Percentiles rank a stretch among this genome's conserved stretches.
Conservation (phyloP, 2,113 vertebrate species). For the Spermophilus dauricus region DNA sequence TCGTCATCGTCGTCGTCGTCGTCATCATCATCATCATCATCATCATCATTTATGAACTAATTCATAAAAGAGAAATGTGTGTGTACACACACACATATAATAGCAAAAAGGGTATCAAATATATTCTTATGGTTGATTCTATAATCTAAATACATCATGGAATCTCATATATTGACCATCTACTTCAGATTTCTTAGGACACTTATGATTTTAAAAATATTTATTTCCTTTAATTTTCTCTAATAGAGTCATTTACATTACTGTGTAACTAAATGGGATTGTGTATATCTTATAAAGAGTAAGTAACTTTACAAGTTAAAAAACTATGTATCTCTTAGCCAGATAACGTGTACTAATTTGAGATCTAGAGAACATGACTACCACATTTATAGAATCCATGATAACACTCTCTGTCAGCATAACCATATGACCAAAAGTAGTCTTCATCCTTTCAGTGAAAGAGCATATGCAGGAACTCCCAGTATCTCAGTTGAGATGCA, state of each 20-base stretch:
- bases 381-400: not conserved
- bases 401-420: not conserved
- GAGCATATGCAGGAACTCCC: too few relatives aligned
- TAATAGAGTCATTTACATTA: not conserved
- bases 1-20: too few relatives aligned
- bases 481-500: not conserved
- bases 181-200: not conserved
- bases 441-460: not conserved
- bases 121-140: not conserved
- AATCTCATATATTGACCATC: not conserved
- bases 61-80: not conserved
- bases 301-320: not conserved
- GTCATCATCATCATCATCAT: too few relatives aligned
- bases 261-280: not conserved
- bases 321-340: not conserved
- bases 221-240: slow-evolving; percentile 23
- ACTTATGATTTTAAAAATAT: not conserved
- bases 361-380: not conserved
- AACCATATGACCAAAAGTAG: not conserved
- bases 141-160: not conserved
- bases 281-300: not conserved
- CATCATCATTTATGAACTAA: not conserved
- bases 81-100: too few relatives aligned
- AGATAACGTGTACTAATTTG: not conserved
- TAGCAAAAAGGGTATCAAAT: not conserved